Conservation (phyloP, 1,140 invertebrate genomes). For the Belonocnema kinseyi region DNA sequence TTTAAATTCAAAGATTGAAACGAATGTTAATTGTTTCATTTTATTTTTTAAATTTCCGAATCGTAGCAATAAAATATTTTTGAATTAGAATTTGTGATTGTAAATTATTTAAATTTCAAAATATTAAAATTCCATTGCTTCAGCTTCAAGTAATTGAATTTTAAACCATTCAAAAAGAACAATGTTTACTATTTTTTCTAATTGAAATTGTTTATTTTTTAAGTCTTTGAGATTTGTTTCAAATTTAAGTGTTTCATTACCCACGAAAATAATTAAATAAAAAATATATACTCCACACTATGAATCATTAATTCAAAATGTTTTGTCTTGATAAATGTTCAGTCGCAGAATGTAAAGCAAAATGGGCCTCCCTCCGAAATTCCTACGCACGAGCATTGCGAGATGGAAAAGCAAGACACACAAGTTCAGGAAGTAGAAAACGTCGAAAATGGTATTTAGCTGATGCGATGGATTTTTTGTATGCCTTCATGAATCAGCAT, state of each 20-base stretch:
- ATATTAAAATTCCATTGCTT: no score
- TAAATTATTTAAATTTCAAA: no score
- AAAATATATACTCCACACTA: not conserved
- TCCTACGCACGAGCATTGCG: conserved; percentile 4
- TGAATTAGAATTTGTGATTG: no score
- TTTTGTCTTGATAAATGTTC: not conserved
- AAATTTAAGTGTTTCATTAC: not conserved
- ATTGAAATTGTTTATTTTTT: no score
- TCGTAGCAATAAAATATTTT: no score
- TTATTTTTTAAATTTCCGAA: no score
- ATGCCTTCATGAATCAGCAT: conserved; percentile 20
- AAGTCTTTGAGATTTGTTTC: not conserved
- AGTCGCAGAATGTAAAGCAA: conserved; percentile 24
- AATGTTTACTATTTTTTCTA: no score
- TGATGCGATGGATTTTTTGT: conserved; percentile 9
- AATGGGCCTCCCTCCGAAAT: conserved; percentile 1
- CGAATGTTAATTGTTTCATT: no score
- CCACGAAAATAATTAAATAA: not conserved
- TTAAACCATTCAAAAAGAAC: no score
- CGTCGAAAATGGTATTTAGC: conserved; percentile 22
- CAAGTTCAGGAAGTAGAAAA: not conserved
- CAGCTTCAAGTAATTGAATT: no score
- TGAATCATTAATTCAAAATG: not conserved
- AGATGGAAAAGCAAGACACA: not conserved
- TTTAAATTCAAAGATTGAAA: no score